Conservation (phyloP, 2,113 vertebrate species). For the Pterocles gutturalis region DNA sequence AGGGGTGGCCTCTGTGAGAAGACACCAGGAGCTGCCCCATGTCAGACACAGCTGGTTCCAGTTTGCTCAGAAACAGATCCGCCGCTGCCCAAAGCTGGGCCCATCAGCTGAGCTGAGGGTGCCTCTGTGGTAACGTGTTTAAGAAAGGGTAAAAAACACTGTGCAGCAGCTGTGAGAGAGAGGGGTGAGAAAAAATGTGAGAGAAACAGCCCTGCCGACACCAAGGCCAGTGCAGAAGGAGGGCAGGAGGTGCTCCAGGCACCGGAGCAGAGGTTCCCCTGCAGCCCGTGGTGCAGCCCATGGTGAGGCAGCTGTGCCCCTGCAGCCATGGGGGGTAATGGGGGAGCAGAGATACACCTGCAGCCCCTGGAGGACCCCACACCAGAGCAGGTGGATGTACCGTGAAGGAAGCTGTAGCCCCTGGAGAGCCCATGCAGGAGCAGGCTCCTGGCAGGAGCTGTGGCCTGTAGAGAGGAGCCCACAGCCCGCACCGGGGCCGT, state of each 20-base stretch:
- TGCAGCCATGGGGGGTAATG: background rate
- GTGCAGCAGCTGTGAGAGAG: background rate
- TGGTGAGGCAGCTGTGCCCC: accelerated
- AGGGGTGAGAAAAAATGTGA: background rate
- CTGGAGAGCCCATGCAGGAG: background rate
- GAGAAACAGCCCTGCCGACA: background rate
- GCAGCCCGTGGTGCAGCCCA: background rate
- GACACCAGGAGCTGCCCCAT: too few relatives aligned
- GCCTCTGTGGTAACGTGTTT: too few relatives aligned
- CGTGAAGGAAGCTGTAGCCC: background rate
- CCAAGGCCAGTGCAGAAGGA: background rate
- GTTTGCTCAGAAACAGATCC: background rate
- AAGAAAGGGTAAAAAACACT: too few relatives aligned
- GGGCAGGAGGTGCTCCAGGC: accelerated
- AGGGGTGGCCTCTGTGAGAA: too few relatives aligned
- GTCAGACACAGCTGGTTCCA: background rate
- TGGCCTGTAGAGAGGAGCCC: background rate
- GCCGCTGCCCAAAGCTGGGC: accelerated
- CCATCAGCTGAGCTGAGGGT: background rate
- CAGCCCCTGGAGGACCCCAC: background rate
- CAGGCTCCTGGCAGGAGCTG: background rate
- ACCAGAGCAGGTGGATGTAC: accelerated
- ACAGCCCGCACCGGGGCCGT: background rate
- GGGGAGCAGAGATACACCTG: background rate
- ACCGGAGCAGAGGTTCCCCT: background rate